Conservation (phyloP, 1,140 invertebrate genomes). For the Drosophila sucinea region DNA sequence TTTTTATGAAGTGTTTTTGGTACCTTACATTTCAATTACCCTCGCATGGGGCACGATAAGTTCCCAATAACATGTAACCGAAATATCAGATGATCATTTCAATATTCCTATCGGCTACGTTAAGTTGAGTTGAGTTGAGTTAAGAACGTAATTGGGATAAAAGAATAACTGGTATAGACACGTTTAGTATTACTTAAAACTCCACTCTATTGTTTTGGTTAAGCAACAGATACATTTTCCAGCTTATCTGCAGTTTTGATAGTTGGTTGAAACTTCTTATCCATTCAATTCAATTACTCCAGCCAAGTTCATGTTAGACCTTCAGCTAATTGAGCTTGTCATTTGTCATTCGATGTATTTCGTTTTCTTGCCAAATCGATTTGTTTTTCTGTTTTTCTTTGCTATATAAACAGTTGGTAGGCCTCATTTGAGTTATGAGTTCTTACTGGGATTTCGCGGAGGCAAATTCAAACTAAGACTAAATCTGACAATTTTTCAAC, state of each 20-base stretch:
- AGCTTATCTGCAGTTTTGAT: background rate
- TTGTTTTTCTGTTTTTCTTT: slow-evolving; percentile 15
- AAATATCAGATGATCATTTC: too few species aligned
- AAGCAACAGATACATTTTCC: background rate
- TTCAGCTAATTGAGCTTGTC: slow-evolving; percentile 36
- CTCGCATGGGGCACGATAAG: background rate
- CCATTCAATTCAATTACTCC: background rate
- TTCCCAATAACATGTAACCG: too few species aligned
- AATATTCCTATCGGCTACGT: too few species aligned
- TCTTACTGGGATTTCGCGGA: slow-evolving; percentile 73
- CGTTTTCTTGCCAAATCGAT: slow-evolving; percentile 21
- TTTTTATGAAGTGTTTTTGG: slow-evolving; percentile 23
- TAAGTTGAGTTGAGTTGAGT: too few species aligned
- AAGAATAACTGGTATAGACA: too few species aligned
- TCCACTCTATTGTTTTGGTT: background rate
- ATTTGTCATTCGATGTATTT: slow-evolving; percentile 40
- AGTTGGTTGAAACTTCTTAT: too few species aligned
- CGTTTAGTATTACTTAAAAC: background rate
- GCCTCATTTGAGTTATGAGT: slow-evolving; percentile 54
- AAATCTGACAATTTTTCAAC: slow-evolving; percentile 53
- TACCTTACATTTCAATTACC: background rate
- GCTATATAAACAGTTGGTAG: slow-evolving; percentile 62
- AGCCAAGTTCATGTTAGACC: slow-evolving; percentile 43
- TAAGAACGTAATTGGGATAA: too few species aligned
- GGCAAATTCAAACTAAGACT: slow-evolving; percentile 78